Base-by-base conservation (phyloP, 2,113 vertebrate genomes). In the cattle (Bos taurus) region DNA sequence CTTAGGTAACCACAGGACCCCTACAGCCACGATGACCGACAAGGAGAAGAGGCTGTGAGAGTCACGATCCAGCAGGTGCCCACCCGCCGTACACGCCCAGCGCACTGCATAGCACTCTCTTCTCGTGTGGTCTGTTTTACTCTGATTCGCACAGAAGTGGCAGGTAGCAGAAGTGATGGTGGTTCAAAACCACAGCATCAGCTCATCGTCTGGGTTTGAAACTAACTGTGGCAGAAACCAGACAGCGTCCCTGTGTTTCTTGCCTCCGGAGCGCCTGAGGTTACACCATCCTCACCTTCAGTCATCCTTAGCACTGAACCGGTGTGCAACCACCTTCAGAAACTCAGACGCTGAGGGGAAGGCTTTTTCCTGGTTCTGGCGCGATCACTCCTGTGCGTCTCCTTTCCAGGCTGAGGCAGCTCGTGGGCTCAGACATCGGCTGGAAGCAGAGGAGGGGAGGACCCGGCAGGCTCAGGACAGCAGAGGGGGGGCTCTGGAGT, bases 31-130 rank as follows among this genome's bases (percentile, higher is more conserved):
- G 2, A 52, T 12, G 56, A 1, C 54, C 12, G 6, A 6, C 64
- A 36, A 56, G 2, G 15, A 83, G 46, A 50, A 50, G 28, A 33
- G 36, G 16, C 30, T 36, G 23, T 5, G 59, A 15, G 2, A 2
- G 12, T 15, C 46, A 28, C 14, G 6, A 0, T 11, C 67, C 50
- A 14, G 74, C 52, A 3, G 0, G 0, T 7, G 10, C 74, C 59
- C 84, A 2, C 6, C n/a, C 9, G 9, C 28, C 4, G 4, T 1
- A 0, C 3, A 17, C 9, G 1, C 56, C 56, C 2, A 0, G 3
- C 16, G 7, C 57, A 2, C 81, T 8, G 15, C n/a, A 4, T 2
- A 3, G 17, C 6, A 36, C 6, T 3, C 77, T 46, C 56, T n/a
- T 43, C 30, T 17, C 11, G 0, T 14, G 40, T 3, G 33, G 26